Evolutionary conservation across 2,888 invertebrate species (phyloP).

Genomic region (Lutraria lutraria): DNA sequence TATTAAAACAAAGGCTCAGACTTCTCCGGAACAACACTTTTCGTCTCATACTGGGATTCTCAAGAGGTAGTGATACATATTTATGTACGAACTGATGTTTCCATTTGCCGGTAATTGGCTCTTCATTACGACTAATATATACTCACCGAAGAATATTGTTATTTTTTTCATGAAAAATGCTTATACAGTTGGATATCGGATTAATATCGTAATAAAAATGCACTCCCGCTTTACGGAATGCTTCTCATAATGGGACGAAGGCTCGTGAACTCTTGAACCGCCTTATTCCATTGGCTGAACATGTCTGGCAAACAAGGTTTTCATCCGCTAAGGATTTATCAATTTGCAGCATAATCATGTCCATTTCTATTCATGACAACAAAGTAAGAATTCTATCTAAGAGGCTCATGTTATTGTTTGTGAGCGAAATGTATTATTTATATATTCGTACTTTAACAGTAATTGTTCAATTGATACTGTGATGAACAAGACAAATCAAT

Average conservation of each 20-base stretch:
- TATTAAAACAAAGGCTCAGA: too few relatives aligned
- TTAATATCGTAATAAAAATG: background rate
- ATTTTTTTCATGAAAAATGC: background rate
- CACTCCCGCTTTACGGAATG: background rate
- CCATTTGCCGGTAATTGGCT: background rate
- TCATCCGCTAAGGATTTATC: too few relatives aligned
- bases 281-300: background rate
- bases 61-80: background rate
- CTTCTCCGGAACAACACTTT: too few relatives aligned
- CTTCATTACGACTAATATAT: background rate
- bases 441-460: too few relatives aligned
- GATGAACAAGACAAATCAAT: too few relatives aligned
- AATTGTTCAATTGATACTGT: too few relatives aligned
- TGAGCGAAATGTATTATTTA: too few relatives aligned
- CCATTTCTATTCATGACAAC: background rate
- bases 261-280: background rate
- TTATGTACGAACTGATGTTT: background rate
- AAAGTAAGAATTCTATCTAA: background rate
- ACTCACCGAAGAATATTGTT: background rate
- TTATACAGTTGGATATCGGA: background rate
- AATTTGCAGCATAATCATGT: too few relatives aligned
- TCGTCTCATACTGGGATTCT: background rate
- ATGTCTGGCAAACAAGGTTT: too few relatives aligned
- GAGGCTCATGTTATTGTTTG: too few relatives aligned
- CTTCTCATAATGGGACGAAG: background rate